Conservation (phyloP, 1,140 invertebrate genomes). For the Oreohelix idahoensis region DNA sequence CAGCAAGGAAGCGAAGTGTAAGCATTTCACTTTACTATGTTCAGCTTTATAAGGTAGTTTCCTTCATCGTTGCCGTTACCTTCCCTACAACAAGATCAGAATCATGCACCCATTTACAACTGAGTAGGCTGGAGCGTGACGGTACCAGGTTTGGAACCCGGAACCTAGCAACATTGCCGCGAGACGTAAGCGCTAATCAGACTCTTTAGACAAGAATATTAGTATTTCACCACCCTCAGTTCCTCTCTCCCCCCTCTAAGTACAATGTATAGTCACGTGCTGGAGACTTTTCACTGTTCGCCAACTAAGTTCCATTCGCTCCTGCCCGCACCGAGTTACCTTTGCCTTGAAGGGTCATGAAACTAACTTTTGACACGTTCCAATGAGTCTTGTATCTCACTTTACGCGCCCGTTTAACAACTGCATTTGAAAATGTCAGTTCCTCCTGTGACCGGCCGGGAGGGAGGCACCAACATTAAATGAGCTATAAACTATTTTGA, state of each 20-base stretch:
- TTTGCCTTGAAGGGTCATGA: background rate
- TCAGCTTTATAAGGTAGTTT: too few species aligned
- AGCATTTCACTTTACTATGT: too few species aligned
- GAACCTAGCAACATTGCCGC: too few species aligned
- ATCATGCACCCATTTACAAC: too few species aligned
- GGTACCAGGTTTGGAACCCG: too few species aligned
- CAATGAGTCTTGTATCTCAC: constrained; percentile 7
- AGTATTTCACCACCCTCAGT: background rate
- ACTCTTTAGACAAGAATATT: too few species aligned
- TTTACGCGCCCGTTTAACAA: background rate
- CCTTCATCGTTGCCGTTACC: too few species aligned
- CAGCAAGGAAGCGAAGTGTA: too few species aligned
- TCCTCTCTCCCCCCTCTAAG: background rate
- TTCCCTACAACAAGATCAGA: too few species aligned
- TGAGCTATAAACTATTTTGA: background rate
- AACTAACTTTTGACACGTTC: constrained; percentile 15
- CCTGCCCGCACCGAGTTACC: background rate
- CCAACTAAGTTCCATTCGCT: background rate
- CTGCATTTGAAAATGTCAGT: constrained; percentile 6
- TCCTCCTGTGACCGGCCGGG: background rate
- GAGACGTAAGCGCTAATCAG: too few species aligned
- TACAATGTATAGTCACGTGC: background rate
- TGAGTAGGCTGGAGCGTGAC: too few species aligned
- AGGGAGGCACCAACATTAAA: background rate
- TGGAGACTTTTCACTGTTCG: background rate